A percentile compares a stretch with the other conserved stretches of the same genome.
Conservation (phyloP, 2,888 invertebrate species). For the Osmoderma eremita region DNA sequence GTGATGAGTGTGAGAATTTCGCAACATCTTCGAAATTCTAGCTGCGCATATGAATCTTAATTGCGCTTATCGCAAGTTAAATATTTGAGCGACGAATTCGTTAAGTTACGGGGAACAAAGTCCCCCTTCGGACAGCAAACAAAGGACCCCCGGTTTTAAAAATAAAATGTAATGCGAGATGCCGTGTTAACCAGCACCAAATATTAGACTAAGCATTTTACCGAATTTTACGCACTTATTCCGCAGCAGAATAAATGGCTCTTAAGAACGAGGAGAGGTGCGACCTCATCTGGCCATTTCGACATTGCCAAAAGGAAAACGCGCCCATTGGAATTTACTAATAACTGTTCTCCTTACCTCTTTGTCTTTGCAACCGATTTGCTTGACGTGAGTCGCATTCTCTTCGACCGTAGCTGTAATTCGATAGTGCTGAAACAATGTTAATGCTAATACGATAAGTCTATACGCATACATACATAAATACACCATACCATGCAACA, state of each 20-base stretch:
- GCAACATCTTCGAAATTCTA: too few species aligned
- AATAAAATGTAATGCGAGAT: constrained; percentile 2
- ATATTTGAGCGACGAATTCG: too few species aligned
- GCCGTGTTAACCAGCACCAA: constrained; percentile 9
- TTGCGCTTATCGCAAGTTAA: too few species aligned
- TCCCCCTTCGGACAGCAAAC: background rate
- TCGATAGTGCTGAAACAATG: constrained; percentile 8
- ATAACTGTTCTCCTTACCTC: constrained; percentile 17
- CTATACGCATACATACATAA: too few species aligned
- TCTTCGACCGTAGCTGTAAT: constrained; percentile 3
- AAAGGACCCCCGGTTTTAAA: background rate
- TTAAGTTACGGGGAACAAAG: too few species aligned
- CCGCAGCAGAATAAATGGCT: background rate
- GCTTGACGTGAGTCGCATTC: background rate
- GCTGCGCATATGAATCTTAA: too few species aligned
- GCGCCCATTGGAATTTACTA: constrained; percentile 13
- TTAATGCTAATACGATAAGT: background rate
- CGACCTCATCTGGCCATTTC: background rate
- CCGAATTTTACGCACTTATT: constrained; percentile 7
- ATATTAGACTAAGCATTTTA: constrained; percentile 29
- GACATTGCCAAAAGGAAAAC: constrained; percentile 18
- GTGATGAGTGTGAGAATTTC: too few species aligned
- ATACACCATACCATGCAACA: background rate
- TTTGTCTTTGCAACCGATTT: background rate
- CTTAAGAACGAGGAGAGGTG: too few species aligned